A percentile compares a stretch with the other conserved stretches of the same genome.
Conservation (phyloP, 2,888 invertebrate species). For the Margaritifera margaritifera region DNA sequence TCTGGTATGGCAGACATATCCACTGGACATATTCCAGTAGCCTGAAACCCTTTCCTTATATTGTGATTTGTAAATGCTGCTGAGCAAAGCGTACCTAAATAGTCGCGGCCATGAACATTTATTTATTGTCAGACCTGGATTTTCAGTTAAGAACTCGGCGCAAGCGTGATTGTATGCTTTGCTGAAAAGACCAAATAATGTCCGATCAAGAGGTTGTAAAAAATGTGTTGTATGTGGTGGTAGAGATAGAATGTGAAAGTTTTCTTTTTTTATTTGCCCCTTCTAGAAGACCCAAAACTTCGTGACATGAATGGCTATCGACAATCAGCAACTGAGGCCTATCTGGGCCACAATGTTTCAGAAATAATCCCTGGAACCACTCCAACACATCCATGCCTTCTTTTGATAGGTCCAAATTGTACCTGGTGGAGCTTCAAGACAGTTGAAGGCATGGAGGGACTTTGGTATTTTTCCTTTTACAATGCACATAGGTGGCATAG, state of each 20-base stretch:
- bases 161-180: not conserved
- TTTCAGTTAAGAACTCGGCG: not conserved
- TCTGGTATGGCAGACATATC: too few species aligned
- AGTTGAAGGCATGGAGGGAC: too few species aligned
- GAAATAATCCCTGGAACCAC: slow-evolving; percentile 4
- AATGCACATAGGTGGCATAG: not conserved
- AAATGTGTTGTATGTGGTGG: not conserved
- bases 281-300: not conserved
- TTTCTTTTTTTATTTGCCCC: not conserved
- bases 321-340: slow-evolving; percentile 1
- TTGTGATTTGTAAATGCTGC: not conserved
- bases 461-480: not conserved
- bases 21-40: not conserved
- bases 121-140: not conserved
- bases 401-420: slow-evolving; percentile 1
- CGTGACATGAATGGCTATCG: not conserved
- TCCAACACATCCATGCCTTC: not conserved
- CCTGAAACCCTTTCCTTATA: not conserved
- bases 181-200: not conserved
- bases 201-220: not conserved
- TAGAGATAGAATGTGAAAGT: not conserved
- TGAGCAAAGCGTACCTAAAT: not conserved
- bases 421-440: too few species aligned
- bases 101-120: not conserved
- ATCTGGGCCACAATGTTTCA: slow-evolving; percentile 4